Evolutionary conservation across 2,888 invertebrate species (phyloP).

Genomic region (Sarcophaga variegata): DNA sequence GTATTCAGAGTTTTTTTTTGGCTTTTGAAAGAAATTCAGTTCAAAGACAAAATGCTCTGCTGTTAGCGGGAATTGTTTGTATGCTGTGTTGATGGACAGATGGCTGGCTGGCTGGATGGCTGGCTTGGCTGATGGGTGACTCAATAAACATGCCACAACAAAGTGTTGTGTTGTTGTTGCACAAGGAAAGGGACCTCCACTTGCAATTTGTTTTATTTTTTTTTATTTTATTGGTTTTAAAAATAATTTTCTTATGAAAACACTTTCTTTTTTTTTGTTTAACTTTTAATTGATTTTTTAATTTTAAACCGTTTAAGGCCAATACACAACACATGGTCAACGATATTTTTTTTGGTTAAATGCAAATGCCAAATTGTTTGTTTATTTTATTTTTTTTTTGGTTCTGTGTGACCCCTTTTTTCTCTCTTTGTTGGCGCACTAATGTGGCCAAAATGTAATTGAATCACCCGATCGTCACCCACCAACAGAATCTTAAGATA

Average conservation of each 20-base stretch:
- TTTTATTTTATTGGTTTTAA: neutral
- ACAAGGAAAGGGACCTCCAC: slow-evolving; percentile 23
- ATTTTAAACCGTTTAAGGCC: too few species aligned
- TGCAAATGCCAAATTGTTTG: too few species aligned
- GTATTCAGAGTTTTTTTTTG: too few species aligned
- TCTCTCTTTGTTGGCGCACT: neutral
- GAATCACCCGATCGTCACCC: neutral
- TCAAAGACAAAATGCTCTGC: too few species aligned
- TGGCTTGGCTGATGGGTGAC: slow-evolving; percentile 43
- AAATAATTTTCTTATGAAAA: slow-evolving; percentile 42
- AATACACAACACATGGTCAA: too few species aligned
- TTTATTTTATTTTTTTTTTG: neutral
- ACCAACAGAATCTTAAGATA: slow-evolving; percentile 14
- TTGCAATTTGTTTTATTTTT: neutral
- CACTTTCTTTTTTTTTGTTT: neutral
- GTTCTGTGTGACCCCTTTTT: slow-evolving; percentile 4
- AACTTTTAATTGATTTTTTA: neutral
- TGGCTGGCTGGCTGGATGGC: too few species aligned
- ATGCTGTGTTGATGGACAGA: too few species aligned
- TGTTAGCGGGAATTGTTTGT: too few species aligned
- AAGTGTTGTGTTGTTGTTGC: neutral
- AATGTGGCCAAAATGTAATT: neutral
- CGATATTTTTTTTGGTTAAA: too few species aligned
- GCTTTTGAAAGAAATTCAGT: too few species aligned
- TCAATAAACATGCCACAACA: slow-evolving; percentile 29